phyloP scores from a whole-genome alignment of 37 sponge, comb jelly and placozoan genomes.

The Halichondria panicea region DNA sequence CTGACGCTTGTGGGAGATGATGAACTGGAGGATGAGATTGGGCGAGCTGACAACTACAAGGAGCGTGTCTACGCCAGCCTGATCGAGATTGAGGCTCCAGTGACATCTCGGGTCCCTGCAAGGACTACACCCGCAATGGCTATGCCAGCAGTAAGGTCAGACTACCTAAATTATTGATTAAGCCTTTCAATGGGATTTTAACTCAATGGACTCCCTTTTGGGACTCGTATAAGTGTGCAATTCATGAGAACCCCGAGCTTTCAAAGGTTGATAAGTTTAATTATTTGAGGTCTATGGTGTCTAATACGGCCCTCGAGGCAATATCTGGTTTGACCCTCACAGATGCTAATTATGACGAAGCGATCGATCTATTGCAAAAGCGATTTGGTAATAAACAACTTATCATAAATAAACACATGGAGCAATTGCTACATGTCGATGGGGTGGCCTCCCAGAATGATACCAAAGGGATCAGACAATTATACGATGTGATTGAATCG shows the following conservation, averaged over 20 bases:
- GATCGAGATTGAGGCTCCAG: not conserved
- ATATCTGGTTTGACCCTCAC: constrained; percentile 21
- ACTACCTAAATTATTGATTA: constrained; percentile 26
- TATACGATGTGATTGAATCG: constrained; percentile 35
- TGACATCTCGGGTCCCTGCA: not conserved
- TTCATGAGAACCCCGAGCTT: constrained; percentile 10
- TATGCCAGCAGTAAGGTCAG: no score
- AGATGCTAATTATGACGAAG: constrained; percentile 24
- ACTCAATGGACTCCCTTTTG: constrained; percentile 40
- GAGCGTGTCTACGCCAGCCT: not conserved
- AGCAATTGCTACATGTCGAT: constrained; percentile 12
- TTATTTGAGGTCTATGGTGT: constrained; percentile 27
- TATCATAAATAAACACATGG: constrained; percentile 38
- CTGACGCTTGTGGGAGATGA: constrained; percentile 5
- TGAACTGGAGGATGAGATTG: constrained; percentile 33
- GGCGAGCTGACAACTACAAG: constrained; percentile 17
- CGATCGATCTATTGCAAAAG: constrained; percentile 24
- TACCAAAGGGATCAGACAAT: constrained; percentile 11
- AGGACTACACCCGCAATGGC: not conserved
- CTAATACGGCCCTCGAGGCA: not conserved
- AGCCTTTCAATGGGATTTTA: constrained; percentile 29
- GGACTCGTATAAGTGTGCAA: constrained; percentile 35
- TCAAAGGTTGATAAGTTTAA: constrained; percentile 36
- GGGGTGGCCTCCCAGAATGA: constrained; percentile 18
- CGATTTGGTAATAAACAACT: constrained; percentile 39